phyloP scores from a whole-genome alignment of 2,888 invertebrate species.

The Chalcosyrphus nemorum region DNA sequence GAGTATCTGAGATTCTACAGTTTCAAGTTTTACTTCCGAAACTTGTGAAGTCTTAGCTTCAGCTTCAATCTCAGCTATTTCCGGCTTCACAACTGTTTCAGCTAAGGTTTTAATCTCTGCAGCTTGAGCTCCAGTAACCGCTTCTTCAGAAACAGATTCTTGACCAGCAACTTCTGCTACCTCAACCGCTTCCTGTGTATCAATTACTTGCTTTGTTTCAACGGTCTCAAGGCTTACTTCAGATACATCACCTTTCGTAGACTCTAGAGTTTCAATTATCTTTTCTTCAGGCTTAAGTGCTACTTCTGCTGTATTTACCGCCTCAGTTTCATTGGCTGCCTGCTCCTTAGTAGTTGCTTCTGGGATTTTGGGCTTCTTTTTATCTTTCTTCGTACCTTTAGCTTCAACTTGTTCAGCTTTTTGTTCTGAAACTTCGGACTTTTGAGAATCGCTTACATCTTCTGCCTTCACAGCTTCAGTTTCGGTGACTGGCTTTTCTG shows the following conservation, averaged over 20 bases:
- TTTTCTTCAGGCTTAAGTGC: no score
- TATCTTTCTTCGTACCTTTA: background rate
- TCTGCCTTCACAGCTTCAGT: background rate
- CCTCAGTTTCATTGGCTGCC: constrained; percentile 7
- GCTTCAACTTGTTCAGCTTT: background rate
- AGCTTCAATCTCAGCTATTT: background rate
- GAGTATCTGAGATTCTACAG: background rate
- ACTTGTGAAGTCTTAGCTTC: background rate
- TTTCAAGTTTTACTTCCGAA: background rate
- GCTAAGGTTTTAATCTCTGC: background rate
- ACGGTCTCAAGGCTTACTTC: background rate
- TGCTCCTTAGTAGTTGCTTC: background rate
- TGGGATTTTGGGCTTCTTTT: background rate
- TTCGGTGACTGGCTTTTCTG: background rate
- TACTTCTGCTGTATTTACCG: constrained; percentile 29
- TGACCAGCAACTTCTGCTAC: background rate
- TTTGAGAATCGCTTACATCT: background rate
- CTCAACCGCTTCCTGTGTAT: background rate
- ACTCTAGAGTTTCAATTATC: no score
- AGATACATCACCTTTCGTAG: constrained; percentile 22
- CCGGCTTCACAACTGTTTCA: background rate
- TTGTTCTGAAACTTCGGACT: background rate
- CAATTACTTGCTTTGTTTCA: constrained; percentile 6
- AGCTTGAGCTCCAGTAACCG: background rate
- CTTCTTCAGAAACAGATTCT: background rate